Evolutionary conservation across 2,797 vertebrate species (phyloP).

Genomic region (Chiloscyllium punctatum): DNA sequence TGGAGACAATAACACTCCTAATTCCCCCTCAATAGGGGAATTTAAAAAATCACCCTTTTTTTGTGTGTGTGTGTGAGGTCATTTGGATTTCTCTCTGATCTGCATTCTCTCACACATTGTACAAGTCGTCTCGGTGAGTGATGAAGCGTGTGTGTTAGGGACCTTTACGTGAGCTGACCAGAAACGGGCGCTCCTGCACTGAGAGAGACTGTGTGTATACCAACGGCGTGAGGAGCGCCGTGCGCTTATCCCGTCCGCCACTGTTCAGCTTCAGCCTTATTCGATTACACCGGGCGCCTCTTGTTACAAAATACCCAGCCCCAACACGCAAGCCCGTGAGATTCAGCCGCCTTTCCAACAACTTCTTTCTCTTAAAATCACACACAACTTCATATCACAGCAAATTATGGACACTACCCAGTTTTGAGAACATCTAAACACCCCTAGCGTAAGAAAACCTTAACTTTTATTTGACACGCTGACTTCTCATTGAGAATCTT

Average conservation of each 20-base stretch:
- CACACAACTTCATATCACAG: no score
- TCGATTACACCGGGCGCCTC: conserved; percentile 50
- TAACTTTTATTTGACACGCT: no score
- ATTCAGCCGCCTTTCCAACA: no score
- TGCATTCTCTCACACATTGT: background rate
- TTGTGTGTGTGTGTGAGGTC: background rate
- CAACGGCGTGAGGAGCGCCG: conserved; percentile 52
- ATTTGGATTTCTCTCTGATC: background rate
- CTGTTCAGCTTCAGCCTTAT: conserved; percentile 47
- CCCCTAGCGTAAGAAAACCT: no score
- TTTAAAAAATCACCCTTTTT: background rate
- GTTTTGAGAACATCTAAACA: background rate
- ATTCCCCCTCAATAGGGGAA: background rate
- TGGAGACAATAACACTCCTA: background rate
- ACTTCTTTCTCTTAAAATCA: background rate
- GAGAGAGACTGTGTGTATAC: conserved; percentile 40
- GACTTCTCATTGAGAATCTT: background rate
- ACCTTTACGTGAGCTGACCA: background rate
- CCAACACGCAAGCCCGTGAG: background rate
- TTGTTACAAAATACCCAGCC: background rate
- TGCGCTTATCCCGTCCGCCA: conserved; percentile 59
- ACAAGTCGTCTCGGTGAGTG: background rate
- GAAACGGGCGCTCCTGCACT: background rate
- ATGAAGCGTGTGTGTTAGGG: background rate
- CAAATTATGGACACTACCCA: background rate